These are phyloP conservation scores for Hemicrepidius hirtus DNA, from an alignment of 2,888 invertebrate genomes.

Conservation along the genomic window DNA sequence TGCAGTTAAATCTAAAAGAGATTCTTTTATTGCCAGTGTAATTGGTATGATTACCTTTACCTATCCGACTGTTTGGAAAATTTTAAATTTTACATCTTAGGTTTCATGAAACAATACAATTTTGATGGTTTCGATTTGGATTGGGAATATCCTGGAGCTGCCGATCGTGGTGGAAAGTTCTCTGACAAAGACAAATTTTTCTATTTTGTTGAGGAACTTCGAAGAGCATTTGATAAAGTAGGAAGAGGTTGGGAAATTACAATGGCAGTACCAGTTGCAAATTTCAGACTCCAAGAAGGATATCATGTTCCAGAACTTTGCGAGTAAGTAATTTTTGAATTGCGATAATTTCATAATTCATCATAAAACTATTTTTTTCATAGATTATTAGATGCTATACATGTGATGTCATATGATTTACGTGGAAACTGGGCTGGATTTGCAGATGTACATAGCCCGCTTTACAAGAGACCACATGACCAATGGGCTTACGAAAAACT, in stretches of 20 bases:
- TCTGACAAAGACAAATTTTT: constrained; percentile 89
- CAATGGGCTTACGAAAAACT: constrained; percentile 93
- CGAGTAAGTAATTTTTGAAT: constrained; percentile 79
- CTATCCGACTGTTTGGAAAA: background rate
- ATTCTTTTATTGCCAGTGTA: constrained; percentile 83
- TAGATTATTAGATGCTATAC: constrained; percentile 86
- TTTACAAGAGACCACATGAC: constrained; percentile 90
- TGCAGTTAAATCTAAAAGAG: constrained; percentile 79
- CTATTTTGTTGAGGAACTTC: constrained; percentile 87
- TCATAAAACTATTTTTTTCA: constrained; percentile 53
- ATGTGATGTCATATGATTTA: constrained; percentile 91
- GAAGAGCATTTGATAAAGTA: constrained; percentile 84
- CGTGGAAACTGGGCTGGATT: constrained; percentile 94
- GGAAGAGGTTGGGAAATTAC: constrained; percentile 90
- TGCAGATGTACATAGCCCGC: constrained; percentile 91
- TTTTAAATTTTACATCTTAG: constrained; percentile 69
- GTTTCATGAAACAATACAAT: constrained; percentile 83
- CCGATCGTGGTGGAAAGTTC: constrained; percentile 89
- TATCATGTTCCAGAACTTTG: constrained; percentile 93
- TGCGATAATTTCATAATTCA: background rate
- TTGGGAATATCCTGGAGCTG: constrained; percentile 94
- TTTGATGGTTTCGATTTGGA: constrained; percentile 93
- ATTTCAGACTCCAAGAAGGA: constrained; percentile 90
- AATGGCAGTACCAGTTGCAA: constrained; percentile 91
- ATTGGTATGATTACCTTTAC: constrained; percentile 74